phyloP scores from a whole-genome alignment of 2,888 invertebrate species.

The Cerastis rubricosa region DNA sequence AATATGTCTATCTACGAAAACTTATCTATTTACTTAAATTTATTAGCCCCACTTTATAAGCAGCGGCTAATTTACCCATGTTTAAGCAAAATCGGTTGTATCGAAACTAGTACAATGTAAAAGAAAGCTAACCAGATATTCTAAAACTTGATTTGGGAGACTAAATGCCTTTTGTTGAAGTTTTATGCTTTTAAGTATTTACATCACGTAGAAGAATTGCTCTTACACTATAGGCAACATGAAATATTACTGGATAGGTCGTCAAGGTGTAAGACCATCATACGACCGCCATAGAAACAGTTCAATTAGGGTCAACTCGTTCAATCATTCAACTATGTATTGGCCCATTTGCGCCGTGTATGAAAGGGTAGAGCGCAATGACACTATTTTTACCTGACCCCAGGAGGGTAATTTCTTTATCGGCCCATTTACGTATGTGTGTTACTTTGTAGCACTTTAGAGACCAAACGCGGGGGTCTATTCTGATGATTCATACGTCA shows the following conservation, averaged over 20 bases:
- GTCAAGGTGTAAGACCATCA: not conserved
- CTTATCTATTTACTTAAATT: not conserved
- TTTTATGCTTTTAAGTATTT: not conserved
- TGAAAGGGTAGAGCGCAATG: not conserved
- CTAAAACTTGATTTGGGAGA: not conserved
- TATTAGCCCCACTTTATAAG: slow-evolving; percentile 5
- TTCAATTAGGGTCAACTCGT: slow-evolving; percentile 13
- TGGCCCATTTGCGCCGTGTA: not conserved
- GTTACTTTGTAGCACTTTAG: too few species aligned
- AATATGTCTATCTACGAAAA: not conserved
- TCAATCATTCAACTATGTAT: slow-evolving; percentile 18
- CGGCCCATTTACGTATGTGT: too few species aligned
- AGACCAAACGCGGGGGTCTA: too few species aligned
- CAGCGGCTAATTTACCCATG: not conserved
- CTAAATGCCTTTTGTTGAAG: not conserved
- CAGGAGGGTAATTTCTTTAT: too few species aligned
- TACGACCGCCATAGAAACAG: not conserved
- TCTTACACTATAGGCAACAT: not conserved
- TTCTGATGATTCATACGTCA: too few species aligned
- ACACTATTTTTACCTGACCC: not conserved
- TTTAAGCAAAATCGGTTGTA: slow-evolving; percentile 11
- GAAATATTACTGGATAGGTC: not conserved
- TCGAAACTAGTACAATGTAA: slow-evolving; percentile 4
- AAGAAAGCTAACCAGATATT: slow-evolving; percentile 25
- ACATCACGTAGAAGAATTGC: not conserved